Percentiles rank a stretch among this genome's conserved stretches.
Evolutionary conservation across 2,113 vertebrate species (phyloP).

Genomic region (Sander lucioperca): DNA sequence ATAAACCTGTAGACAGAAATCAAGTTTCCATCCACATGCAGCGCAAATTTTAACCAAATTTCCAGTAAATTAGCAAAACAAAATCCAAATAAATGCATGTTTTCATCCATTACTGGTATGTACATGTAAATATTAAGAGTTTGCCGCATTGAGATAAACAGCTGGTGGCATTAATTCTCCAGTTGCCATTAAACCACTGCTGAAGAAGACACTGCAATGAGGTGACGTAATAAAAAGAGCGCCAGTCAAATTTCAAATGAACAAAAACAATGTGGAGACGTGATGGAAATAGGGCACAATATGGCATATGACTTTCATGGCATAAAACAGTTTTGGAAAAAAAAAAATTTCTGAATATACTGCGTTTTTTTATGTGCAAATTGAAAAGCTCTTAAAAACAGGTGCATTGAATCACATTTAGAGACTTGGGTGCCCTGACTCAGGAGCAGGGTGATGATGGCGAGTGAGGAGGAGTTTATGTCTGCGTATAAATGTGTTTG

Average conservation of each 20-base stretch:
- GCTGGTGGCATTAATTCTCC: background rate
- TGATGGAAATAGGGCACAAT: too few species aligned
- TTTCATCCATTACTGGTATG: background rate
- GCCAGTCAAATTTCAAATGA: background rate
- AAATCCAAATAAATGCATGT: background rate
- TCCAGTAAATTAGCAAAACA: background rate
- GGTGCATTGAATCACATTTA: background rate
- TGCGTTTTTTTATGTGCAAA: too few species aligned
- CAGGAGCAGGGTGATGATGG: background rate
- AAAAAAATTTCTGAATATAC: too few species aligned
- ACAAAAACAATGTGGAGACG: background rate
- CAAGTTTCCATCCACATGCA: background rate
- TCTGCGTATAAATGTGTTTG: background rate
- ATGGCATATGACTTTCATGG: too few species aligned
- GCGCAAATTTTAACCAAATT: background rate
- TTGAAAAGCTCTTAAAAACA: background rate
- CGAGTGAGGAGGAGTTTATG: background rate
- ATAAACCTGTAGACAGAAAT: background rate
- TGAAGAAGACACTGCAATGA: background rate
- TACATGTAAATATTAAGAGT: background rate
- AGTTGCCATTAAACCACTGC: background rate
- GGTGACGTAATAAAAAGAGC: background rate
- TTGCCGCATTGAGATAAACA: background rate
- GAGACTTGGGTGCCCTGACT: background rate
- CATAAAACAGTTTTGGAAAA: background rate